Conservation (phyloP, 2,888 invertebrate species). For the Caradrina clavipalpis region DNA sequence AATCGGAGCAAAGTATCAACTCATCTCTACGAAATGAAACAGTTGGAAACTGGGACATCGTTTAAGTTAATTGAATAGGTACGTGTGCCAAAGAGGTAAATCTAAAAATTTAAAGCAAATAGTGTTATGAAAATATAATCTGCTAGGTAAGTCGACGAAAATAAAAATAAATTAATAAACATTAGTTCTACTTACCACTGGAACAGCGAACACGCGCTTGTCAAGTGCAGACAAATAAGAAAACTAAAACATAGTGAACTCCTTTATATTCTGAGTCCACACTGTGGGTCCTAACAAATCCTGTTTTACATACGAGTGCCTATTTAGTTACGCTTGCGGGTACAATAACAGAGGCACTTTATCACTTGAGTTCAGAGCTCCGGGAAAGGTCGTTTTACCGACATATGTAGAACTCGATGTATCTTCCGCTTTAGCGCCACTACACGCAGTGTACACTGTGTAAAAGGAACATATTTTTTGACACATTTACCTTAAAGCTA, state of each 20-base stretch:
- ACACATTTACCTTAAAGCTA: neutral
- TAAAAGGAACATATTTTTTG: slow-evolving; percentile 15
- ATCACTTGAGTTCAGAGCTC: slow-evolving; percentile 50
- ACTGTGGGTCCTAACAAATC: slow-evolving; percentile 40
- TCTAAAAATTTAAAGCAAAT: too few relatives aligned
- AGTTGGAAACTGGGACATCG: too few relatives aligned
- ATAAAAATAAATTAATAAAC: slow-evolving; percentile 18
- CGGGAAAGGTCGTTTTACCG: slow-evolving; percentile 35
- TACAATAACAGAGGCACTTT: slow-evolving; percentile 59
- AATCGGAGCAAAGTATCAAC: neutral
- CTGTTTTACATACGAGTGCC: slow-evolving; percentile 50
- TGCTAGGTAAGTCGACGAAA: neutral
- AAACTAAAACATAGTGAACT: slow-evolving; percentile 12
- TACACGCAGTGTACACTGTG: slow-evolving; percentile 10
- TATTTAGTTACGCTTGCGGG: slow-evolving; percentile 52
- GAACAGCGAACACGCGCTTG: neutral
- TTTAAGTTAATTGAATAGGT: too few relatives aligned
- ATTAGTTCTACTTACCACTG: neutral
- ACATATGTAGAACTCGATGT: slow-evolving; percentile 50
- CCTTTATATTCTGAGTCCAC: slow-evolving; percentile 11
- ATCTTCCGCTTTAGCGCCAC: slow-evolving; percentile 35
- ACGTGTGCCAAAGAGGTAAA: too few relatives aligned
- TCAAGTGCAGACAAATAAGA: slow-evolving; percentile 12
- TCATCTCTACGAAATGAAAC: neutral
- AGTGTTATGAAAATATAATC: neutral